These are phyloP conservation scores for Micoletzkya japonica DNA, from an alignment of 2,888 invertebrate species.

Conservation along the genomic window DNA sequence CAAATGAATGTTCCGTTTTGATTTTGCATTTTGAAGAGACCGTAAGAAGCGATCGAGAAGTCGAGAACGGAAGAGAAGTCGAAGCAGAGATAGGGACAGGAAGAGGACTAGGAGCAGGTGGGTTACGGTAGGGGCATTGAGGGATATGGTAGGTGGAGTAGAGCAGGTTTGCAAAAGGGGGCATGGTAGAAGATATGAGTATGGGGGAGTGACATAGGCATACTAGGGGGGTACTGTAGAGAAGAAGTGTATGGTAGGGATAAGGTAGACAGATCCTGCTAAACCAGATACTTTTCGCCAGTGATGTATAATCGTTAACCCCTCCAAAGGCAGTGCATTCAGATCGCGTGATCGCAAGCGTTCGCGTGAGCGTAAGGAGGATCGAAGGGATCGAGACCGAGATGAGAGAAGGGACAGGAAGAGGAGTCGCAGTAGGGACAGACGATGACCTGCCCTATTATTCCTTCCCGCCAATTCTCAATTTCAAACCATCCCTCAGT, in stretches of 20 bases:
- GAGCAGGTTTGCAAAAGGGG: too few relatives aligned
- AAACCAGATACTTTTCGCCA: too few relatives aligned
- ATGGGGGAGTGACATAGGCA: too few relatives aligned
- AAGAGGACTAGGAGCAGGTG: constrained; percentile 32
- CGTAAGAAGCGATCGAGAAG: constrained; percentile 30
- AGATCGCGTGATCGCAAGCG: not conserved
- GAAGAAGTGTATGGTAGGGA: constrained; percentile 29
- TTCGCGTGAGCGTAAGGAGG: constrained; percentile 34
- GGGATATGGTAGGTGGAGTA: too few relatives aligned
- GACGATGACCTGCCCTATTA: constrained; percentile 17
- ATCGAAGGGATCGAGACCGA: constrained; percentile 32
- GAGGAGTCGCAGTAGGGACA: constrained; percentile 15
- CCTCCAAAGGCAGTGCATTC: not conserved
- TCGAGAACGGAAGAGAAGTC: constrained; percentile 19
- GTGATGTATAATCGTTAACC: not conserved
- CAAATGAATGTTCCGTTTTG: not conserved
- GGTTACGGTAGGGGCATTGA: too few relatives aligned
- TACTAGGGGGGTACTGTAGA: constrained; percentile 31
- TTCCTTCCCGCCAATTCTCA: not conserved
- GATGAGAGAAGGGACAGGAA: constrained; percentile 21
- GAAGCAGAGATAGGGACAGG: constrained; percentile 31
- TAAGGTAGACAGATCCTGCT: constrained; percentile 28
- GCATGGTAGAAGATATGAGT: too few relatives aligned
- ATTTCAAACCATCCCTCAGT: constrained; percentile 12
- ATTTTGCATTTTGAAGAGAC: constrained; percentile 28